phyloP scores from a whole-genome alignment of 1,140 invertebrate species.

The Zeugodacus cucurbitae region DNA sequence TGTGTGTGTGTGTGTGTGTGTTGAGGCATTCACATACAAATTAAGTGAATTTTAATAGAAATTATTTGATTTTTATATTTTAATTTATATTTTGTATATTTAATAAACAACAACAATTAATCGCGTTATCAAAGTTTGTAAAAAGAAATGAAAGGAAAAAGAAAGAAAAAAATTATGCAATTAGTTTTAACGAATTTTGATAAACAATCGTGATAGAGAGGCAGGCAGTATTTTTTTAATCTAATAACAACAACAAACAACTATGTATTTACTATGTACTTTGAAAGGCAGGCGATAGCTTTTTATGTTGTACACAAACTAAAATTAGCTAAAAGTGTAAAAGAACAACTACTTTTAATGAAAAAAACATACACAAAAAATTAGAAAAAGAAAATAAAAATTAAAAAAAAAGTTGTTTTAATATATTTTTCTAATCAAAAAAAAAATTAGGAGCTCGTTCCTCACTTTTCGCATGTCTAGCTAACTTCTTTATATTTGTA shows the following conservation, averaged over 20 bases:
- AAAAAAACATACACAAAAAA: neutral
- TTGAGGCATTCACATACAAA: constrained; percentile 17
- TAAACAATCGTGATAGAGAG: constrained; percentile 4
- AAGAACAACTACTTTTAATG: neutral
- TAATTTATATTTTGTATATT: neutral
- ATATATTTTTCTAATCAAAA: too few relatives aligned
- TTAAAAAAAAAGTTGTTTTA: neutral
- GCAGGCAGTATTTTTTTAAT: constrained; percentile 20
- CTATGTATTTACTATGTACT: neutral
- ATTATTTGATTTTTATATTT: neutral
- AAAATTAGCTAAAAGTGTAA: neutral
- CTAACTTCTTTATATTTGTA: too few relatives aligned
- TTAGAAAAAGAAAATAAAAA: neutral
- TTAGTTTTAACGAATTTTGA: constrained; percentile 38
- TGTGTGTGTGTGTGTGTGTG: neutral
- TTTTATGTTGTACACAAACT: neutral
- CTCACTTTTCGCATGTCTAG: too few relatives aligned
- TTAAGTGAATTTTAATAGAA: neutral
- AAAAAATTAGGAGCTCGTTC: too few relatives aligned
- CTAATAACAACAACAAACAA: neutral
- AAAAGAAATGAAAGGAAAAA: constrained; percentile 35
- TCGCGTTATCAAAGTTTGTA: constrained; percentile 16
- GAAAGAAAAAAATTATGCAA: constrained; percentile 39
- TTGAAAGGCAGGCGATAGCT: neutral
- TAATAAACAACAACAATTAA: constrained; percentile 29